These are phyloP conservation scores for Drosophila anceps DNA, from an alignment of 2,888 invertebrate genomes.

Conservation along the genomic window DNA sequence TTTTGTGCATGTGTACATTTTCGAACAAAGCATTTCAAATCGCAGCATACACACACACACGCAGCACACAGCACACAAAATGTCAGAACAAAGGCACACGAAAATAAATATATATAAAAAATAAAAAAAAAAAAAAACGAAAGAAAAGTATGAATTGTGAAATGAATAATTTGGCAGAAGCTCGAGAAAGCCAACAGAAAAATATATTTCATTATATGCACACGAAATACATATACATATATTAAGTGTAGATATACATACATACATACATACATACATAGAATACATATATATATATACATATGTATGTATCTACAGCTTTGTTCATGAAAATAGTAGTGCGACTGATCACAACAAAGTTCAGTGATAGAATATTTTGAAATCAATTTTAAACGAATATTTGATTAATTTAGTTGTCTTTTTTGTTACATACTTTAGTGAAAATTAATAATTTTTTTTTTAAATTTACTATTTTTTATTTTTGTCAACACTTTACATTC, in stretches of 20 bases:
- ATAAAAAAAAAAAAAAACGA: conserved; percentile 9
- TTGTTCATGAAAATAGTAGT: not conserved
- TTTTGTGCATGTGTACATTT: conserved; percentile 20
- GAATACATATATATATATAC: not conserved
- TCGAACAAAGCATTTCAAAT: conserved; percentile 75
- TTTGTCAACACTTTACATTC: no score
- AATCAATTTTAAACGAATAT: no score
- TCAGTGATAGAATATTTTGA: no score
- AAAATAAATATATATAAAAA: conserved; percentile 18
- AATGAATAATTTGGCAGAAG: conserved; percentile 25
- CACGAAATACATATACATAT: not conserved
- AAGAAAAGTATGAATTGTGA: conserved; percentile 30
- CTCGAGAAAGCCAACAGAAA: conserved; percentile 16
- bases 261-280: no score
- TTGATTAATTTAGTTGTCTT: no score
- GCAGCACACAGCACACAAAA: conserved; percentile 12
- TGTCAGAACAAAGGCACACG: conserved; percentile 62
- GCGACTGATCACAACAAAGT: no score
- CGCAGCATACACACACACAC: conserved; percentile 35
- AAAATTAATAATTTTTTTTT: no score
- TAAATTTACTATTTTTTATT: no score
- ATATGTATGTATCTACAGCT: not conserved
- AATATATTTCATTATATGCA: conserved; percentile 19
- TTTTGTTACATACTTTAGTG: no score
- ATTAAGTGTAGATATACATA: not conserved